phyloP scores from a whole-genome alignment of 2,888 invertebrate species.

The Scaptomyza flava region DNA sequence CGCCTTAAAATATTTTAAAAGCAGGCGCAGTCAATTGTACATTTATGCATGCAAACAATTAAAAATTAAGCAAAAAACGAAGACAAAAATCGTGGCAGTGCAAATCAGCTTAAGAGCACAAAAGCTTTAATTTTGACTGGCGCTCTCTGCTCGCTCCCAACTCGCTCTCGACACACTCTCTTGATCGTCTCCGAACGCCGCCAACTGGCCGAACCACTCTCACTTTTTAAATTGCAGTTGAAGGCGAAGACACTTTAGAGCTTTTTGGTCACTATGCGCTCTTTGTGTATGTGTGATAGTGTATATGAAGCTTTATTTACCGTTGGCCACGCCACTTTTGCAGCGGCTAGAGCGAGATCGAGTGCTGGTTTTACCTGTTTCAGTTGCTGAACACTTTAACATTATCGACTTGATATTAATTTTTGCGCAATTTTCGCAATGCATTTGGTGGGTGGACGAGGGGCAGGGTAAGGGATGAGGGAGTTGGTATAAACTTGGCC shows the following conservation, averaged over 20 bases:
- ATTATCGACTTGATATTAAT: conserved; percentile 76
- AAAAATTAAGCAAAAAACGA: conserved; percentile 60
- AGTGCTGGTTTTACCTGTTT: conserved; percentile 74
- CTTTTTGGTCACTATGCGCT: conserved; percentile 31
- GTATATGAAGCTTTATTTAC: conserved; percentile 64
- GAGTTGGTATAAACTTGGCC: conserved; percentile 30
- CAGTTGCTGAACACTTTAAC: conserved; percentile 53
- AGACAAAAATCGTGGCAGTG: conserved; percentile 31
- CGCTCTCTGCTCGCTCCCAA: conserved; percentile 1
- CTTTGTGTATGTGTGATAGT: background rate
- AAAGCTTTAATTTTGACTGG: conserved; percentile 36
- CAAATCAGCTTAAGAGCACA: conserved; percentile 47
- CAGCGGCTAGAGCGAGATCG: conserved; percentile 40
- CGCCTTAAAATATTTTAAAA: background rate
- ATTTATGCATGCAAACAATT: conserved; percentile 73
- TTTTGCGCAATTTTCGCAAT: conserved; percentile 65
- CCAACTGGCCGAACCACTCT: conserved; percentile 52
- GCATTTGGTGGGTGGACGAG: conserved; percentile 7
- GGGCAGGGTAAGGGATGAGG: background rate
- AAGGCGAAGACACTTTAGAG: conserved; percentile 21
- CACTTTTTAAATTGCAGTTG: conserved; percentile 55
- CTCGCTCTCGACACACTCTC: background rate
- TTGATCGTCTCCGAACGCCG: background rate
- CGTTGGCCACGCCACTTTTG: conserved; percentile 63
- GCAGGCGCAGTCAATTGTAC: conserved; percentile 45